A percentile compares a stretch with the other conserved stretches of the same genome.
Conservation (phyloP, 2,888 invertebrate species). For the Myopa testacea region DNA sequence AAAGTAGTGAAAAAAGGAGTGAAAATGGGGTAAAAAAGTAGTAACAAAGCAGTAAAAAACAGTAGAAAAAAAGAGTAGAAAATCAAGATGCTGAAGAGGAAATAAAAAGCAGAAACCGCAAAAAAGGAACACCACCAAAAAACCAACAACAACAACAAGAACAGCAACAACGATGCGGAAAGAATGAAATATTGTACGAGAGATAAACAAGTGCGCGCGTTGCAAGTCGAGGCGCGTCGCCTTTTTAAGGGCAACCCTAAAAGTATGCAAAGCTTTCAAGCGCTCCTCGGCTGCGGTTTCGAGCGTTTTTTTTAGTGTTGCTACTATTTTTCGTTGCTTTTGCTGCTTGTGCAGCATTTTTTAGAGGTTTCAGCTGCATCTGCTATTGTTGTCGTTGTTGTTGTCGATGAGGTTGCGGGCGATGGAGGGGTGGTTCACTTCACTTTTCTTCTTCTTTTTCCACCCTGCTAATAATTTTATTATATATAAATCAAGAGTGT, state of each 20-base stretch:
- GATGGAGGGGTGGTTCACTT: too few species aligned
- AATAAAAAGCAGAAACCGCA: too few species aligned
- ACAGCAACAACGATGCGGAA: background rate
- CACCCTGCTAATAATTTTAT: conserved; percentile 62
- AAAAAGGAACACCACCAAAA: too few species aligned
- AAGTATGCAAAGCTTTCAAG: conserved; percentile 21
- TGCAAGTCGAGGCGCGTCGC: background rate
- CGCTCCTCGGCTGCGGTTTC: background rate
- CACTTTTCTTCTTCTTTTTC: background rate
- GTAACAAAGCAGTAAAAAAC: too few species aligned
- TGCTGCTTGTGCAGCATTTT: conserved; percentile 3
- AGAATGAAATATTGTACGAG: conserved; percentile 25
- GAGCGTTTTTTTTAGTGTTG: background rate
- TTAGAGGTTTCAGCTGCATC: background rate
- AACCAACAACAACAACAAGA: too few species aligned
- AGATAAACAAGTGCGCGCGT: conserved; percentile 23
- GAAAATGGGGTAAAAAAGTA: background rate
- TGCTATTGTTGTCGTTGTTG: background rate
- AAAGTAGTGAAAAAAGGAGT: too few species aligned
- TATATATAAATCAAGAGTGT: conserved; percentile 61
- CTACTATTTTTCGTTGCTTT: background rate
- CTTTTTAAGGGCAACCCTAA: conserved; percentile 11
- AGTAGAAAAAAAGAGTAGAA: too few species aligned
- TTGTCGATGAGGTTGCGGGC: too few species aligned
- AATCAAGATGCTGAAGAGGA: too few species aligned